Evolutionary conservation across 2,888 invertebrate species (phyloP), one percentile per base, ranked within the genome.

Genomic region (Monochamus alternatus): DNA sequence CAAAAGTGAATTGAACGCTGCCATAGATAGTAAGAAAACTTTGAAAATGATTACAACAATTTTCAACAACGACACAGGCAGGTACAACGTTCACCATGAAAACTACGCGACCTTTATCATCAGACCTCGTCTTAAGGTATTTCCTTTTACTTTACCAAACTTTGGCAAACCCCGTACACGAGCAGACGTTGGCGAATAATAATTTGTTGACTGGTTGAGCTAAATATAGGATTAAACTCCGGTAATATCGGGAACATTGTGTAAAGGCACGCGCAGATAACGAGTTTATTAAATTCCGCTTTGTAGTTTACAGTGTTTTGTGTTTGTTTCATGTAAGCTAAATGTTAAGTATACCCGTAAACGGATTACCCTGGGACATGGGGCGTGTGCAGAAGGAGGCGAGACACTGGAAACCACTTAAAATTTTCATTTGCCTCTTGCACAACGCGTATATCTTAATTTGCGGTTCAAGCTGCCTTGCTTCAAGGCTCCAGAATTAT

Each of bases 231-330:
- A 55, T 55, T 55, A 14, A 55, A 55, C 14, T 55, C n/a, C 55
- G 55, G 55, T 55, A 55, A 55, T 55, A 55, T 55, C 14, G 22
- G 55, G 7, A 14, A 55, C 55, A 14, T 22, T 22, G n/a, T n/a
- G 7, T 22, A n/a, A 4, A 55, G 22, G 55, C 55, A 55, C 55
- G 55, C 22, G n/a, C 55, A 55, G 55, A 55, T 55, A 55, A 51
- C 38, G 38, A 55, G n/a, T 55, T 55, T 55, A 55, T 55, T 55
- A 55, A 55, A 55, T 55, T 22, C n/a, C n/a, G 55, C 22, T 55
- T 22, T n/a, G 12, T 12, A 55, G 14, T 55, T 38, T 38, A 38
- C 38, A 38, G 38, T 38, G 38, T 38, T 55, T 55, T 55, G 14
- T 22, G 55, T 55, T 55, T 55, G 55, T 55, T 55, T 55, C 22